A percentile compares a stretch with the other conserved stretches of the same genome.
These are phyloP conservation scores for Aporophyla lueneburgensis DNA, from an alignment of 2,888 invertebrate genomes.

Conservation along the genomic window DNA sequence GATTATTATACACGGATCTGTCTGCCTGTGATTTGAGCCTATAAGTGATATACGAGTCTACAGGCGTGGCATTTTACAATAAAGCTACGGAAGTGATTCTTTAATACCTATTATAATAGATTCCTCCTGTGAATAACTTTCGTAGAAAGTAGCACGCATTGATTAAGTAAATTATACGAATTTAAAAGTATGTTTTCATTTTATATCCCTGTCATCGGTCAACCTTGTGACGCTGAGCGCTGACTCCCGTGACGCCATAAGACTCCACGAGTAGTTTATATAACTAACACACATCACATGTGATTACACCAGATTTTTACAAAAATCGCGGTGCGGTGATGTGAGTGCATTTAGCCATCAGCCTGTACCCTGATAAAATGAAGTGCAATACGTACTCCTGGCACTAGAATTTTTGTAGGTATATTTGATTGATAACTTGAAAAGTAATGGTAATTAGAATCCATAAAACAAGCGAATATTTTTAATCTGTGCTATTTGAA, in stretches of 20 bases:
- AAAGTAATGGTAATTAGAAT: not conserved
- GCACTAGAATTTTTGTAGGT: not conserved
- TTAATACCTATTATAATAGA: slow-evolving; percentile 10
- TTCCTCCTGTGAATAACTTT: slow-evolving; percentile 43
- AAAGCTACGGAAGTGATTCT: slow-evolving; percentile 54
- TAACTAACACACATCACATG: too few relatives aligned
- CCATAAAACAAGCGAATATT: not conserved
- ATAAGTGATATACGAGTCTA: not conserved
- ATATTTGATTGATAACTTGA: not conserved
- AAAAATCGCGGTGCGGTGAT: not conserved
- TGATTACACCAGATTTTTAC: not conserved
- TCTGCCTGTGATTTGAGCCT: not conserved
- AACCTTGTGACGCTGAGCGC: not conserved
- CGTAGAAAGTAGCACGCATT: slow-evolving; percentile 24
- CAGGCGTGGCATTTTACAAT: not conserved
- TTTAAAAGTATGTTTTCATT: not conserved
- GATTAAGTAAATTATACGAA: slow-evolving; percentile 1
- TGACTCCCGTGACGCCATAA: not conserved
- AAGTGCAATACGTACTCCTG: not conserved
- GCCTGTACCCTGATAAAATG: not conserved
- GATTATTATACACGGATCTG: slow-evolving; percentile 1
- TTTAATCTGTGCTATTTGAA: slow-evolving; percentile 20
- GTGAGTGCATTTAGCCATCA: not conserved
- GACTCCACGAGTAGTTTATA: too few relatives aligned
- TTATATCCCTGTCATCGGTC: not conserved